Base-by-base conservation (phyloP, 2,888 invertebrate genomes). In the Thecophora atra region DNA sequence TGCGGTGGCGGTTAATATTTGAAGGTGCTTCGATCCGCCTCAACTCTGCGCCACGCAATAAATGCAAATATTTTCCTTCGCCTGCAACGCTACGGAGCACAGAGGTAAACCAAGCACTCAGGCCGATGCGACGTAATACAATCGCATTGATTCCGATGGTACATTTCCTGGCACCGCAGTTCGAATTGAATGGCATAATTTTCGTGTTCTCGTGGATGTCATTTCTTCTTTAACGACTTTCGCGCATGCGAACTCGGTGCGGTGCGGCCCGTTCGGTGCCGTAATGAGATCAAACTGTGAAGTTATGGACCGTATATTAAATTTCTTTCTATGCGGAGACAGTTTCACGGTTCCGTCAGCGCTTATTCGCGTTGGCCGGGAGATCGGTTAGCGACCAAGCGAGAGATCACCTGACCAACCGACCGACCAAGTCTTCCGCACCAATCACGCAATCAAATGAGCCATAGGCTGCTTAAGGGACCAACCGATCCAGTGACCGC, bases 1-100 rank as follows among this genome's bases (percentile, higher is more conserved):
- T 74, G 74, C 56, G 74, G 74, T 72, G 74, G 74, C 72, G 70
- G 67, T 65, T 15, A 65, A 51, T 21, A 68, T 68, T 54, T 54
- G 3, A n/a, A 44, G 30, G 56, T 37, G 56, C 17, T 26, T 37
- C 19, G 4, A 24, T 67, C 30, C 52, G 51, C 47, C 60, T 58
- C 26, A 26, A 26, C 47, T 42, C 30, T 56, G 67, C 37, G 28
- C 42, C 28, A n/a, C 66, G 66, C 66, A 70, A 73, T 73, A 70
- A 63, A 73, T 73, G 73, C 71, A 73, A 73, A 73, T 71, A 71
- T 71, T 67, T 62, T 70, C 52, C 58, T 8, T 44, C 58, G 44
- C 44, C 56, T 68, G 24, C 24, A 52, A 24, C 19, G 13, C 47
- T 17, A n/a, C 26, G 44, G 72, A 71, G 65, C 60, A 67, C 66